Percentiles rank a stretch among this genome's conserved stretches.
These are phyloP conservation scores for Myopa testacea DNA, from an alignment of 2,888 invertebrate species.

Conservation along the genomic window DNA sequence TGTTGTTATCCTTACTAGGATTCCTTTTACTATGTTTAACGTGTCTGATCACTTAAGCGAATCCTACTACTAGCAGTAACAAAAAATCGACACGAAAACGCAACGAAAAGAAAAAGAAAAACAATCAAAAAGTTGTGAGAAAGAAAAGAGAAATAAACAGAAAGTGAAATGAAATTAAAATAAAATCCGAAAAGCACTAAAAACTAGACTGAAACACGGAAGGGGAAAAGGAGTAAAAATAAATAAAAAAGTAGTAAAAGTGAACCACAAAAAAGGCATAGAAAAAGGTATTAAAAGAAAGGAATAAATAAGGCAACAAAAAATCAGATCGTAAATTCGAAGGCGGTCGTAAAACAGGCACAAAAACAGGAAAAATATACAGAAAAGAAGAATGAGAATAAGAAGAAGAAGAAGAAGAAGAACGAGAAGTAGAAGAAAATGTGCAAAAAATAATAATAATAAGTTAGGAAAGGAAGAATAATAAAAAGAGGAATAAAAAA, in stretches of 20 bases:
- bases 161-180: background rate
- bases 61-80: background rate
- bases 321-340: background rate
- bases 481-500: too few relatives aligned
- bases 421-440: background rate
- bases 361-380: background rate
- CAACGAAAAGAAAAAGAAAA: background rate
- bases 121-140: constrained; percentile 20
- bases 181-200: background rate
- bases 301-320: background rate
- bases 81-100: background rate
- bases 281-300: constrained; percentile 2
- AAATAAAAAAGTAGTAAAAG: background rate
- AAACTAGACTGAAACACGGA: background rate
- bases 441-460: background rate
- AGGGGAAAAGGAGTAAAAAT: background rate
- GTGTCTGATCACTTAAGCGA: constrained; percentile 25
- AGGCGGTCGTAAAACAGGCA: background rate
- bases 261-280: background rate
- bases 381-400: background rate
- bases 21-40: too few relatives aligned
- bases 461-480: too few relatives aligned
- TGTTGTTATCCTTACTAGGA: background rate
- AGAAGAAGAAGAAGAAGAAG: background rate
- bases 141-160: background rate